Evolutionary conservation across 2,797 vertebrate species (phyloP), one percentile per base, ranked within the genome.

Genomic region (Gadopsis marmoratus): DNA sequence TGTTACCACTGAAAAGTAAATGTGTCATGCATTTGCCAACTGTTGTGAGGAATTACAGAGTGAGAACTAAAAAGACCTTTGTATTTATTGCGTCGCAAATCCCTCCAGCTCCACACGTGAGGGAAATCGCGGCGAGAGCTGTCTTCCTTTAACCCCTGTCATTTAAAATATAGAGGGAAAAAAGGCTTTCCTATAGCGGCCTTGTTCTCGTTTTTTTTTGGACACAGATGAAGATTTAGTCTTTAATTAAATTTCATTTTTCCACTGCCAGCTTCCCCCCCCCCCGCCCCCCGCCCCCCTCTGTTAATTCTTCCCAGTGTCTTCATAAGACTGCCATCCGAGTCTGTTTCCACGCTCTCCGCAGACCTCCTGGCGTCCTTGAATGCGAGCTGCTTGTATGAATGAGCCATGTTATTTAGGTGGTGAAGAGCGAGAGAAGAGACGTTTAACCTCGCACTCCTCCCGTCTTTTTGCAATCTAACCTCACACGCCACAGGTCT

Each of bases 401-500:
- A 91, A 88, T 86, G 88, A 92, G 84, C 86, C 74, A 23, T 83
- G 89, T 91, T 90, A 86, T 91, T 88, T 87, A 88, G 63, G 78
- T 85, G 88, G 91, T 91, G 84, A 89, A 83, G 89, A 91, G 81
- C 62, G 70, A 78, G 82, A 85, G 83, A 76, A 88, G 88, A 86
- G 89, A 89, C 83, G 61, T 93, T 92, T 93, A 92, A 92, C 91
- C 92, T 88, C 66, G 33, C 35, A 50, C 83, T 80, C 84, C 80
- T 79, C 81, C 76, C 31, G 86, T 86, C 88, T 90, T 88, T 93
- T 84, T 90, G 90, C 87, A 93, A 85, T 93, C 92, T 93, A 88
- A 93, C 92, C 92, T 93, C 89, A 86, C 70, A 51, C 74, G 74
- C 92, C 87, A 86, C 71, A 83, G 90, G 89, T 93, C 92, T 94